phyloP scores from a whole-genome alignment of 2,888 invertebrate genomes.

The Lamproptera curius region DNA sequence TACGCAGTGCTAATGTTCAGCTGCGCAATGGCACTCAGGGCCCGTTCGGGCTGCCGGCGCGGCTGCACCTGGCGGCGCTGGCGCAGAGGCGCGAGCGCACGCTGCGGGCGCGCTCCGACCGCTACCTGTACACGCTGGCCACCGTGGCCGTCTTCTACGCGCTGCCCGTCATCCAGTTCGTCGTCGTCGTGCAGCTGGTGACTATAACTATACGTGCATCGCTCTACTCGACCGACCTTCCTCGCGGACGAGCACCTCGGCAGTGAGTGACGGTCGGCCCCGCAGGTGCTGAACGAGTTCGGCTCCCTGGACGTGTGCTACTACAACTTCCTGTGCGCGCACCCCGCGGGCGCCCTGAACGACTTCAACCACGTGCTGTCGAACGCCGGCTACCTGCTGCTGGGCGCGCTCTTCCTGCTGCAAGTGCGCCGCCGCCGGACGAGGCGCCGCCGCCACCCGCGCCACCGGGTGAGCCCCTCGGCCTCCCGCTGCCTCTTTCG shows the following conservation, averaged over 20 bases:
- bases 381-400: constrained; percentile 89
- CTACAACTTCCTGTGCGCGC: constrained; percentile 93
- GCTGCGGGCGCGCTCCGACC: constrained; percentile 71
- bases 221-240: too few species aligned
- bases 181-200: constrained; percentile 87
- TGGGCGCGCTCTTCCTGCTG: constrained; percentile 87
- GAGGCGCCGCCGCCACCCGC: constrained; percentile 38
- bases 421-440: constrained; percentile 74
- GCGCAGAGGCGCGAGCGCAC: constrained; percentile 54
- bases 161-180: constrained; percentile 91
- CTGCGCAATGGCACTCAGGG: too few species aligned
- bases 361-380: constrained; percentile 94
- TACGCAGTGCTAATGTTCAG: too few species aligned
- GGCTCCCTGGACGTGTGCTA: constrained; percentile 95
- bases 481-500: neutral
- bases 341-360: constrained; percentile 84
- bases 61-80: constrained; percentile 60
- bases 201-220: too few species aligned
- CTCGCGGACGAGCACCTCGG: too few species aligned
- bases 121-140: constrained; percentile 79
- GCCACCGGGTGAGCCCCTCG: constrained; percentile 43
- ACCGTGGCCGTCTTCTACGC: constrained; percentile 92
- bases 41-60: constrained; percentile 64
- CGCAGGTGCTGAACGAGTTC: constrained; percentile 83
- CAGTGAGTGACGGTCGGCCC: constrained; percentile 73